phyloP scores from a whole-genome alignment of 2,888 invertebrate genomes.

The Boloria selene region DNA sequence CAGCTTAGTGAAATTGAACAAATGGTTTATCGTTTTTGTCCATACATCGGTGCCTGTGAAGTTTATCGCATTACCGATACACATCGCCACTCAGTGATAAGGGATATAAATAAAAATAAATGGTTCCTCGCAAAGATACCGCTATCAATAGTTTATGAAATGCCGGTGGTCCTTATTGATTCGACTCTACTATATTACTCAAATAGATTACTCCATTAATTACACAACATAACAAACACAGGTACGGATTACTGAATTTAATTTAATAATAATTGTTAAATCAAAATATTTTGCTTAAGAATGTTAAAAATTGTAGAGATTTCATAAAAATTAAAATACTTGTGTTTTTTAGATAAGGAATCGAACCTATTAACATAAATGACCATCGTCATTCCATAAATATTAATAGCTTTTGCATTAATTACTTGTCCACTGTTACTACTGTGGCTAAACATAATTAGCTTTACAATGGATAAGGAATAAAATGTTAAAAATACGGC shows the following conservation, averaged over 20 bases:
- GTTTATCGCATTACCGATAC: conserved; percentile 71
- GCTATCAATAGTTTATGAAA: conserved; percentile 58
- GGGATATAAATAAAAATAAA: conserved; percentile 76
- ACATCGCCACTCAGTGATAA: conserved; percentile 76
- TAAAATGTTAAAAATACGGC: conserved; percentile 12
- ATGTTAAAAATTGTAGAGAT: neutral
- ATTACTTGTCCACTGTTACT: conserved; percentile 4
- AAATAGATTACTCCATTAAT: neutral
- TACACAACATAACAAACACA: neutral
- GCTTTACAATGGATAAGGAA: conserved; percentile 2
- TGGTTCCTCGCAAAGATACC: conserved; percentile 69
- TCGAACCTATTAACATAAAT: neutral
- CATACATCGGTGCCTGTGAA: conserved; percentile 50
- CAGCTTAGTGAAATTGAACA: conserved; percentile 18
- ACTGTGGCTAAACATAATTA: conserved; percentile 37
- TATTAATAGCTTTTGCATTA: conserved; percentile 6
- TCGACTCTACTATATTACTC: neutral
- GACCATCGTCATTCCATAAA: neutral
- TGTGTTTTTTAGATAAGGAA: neutral
- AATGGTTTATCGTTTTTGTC: conserved; percentile 11
- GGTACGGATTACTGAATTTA: too few species aligned
- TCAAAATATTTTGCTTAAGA: neutral
- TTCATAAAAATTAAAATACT: neutral
- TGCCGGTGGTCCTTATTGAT: conserved; percentile 32
- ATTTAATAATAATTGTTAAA: too few species aligned